Percentiles rank a stretch among this genome's conserved stretches.
Evolutionary conservation across 2,888 invertebrate species (phyloP).

Genomic region (Hipparchia sbordonii): DNA sequence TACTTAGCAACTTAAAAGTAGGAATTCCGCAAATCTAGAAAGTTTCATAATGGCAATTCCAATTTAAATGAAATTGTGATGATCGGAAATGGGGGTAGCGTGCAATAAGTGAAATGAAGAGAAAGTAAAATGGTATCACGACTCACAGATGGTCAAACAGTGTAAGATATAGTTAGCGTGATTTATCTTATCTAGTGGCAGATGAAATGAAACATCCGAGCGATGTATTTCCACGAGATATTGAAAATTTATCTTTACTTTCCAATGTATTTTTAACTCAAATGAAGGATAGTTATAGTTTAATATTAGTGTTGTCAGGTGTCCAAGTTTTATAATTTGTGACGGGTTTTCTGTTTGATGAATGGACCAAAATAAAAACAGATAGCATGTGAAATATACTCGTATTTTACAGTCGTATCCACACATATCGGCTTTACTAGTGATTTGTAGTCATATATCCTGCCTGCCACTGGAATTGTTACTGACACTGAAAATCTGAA

Average conservation of each 20-base stretch:
- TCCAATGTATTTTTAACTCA: neutral
- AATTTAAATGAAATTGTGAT: constrained; percentile 6
- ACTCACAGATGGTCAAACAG: constrained; percentile 36
- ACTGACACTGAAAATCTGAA: neutral
- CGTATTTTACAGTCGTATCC: neutral
- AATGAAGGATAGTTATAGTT: neutral
- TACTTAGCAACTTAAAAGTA: no score
- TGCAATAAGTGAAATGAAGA: constrained; percentile 31
- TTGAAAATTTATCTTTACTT: neutral
- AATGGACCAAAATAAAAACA: neutral
- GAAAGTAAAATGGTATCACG: constrained; percentile 41
- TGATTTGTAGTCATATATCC: neutral
- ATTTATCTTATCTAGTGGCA: constrained; percentile 36
- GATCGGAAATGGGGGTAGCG: constrained; percentile 15
- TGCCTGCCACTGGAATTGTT: neutral
- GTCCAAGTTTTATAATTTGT: neutral
- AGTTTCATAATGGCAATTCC: neutral
- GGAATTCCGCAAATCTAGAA: no score
- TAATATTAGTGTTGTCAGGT: neutral
- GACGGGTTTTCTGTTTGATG: neutral
- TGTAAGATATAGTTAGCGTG: constrained; percentile 31
- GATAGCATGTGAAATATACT: neutral
- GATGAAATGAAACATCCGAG: constrained; percentile 2
- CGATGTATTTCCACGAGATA: constrained; percentile 20
- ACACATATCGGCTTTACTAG: neutral